Percentiles rank a stretch among this genome's conserved stretches.
Conservation (phyloP, 2,797 vertebrate species). For the Austrolebias charrua region DNA sequence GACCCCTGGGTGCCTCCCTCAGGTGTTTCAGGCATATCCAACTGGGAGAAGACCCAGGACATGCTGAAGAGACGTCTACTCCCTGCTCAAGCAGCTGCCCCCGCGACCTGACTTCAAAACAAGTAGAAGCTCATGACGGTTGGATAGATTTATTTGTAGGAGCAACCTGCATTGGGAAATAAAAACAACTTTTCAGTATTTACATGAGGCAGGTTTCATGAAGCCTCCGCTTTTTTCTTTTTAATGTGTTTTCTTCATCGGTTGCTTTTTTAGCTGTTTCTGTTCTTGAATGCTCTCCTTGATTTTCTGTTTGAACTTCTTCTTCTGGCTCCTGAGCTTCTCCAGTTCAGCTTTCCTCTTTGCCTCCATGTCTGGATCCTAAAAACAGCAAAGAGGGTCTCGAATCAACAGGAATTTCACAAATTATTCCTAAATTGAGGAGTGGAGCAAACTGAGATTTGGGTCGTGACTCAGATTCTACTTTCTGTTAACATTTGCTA, state of each 20-base stretch:
- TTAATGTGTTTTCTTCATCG: slow-evolving; percentile 59
- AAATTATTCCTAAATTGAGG: neutral
- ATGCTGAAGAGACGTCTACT: no score
- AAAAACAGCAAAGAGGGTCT: slow-evolving; percentile 9
- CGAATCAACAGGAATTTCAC: no score
- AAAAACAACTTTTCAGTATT: no score
- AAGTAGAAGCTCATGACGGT: no score
- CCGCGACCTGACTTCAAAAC: no score
- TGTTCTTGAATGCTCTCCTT: slow-evolving; percentile 74
- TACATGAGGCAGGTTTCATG: slow-evolving; percentile 38
- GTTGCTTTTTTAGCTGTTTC: slow-evolving; percentile 61
- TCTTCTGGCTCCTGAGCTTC: slow-evolving; percentile 85
- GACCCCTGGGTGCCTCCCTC: no score
- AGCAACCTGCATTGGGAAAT: slow-evolving; percentile 6
- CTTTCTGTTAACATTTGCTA: neutral
- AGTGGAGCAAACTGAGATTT: neutral
- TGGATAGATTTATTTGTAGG: neutral
- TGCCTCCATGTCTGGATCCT: slow-evolving; percentile 93
- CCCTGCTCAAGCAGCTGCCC: no score
- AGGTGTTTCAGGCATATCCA: no score
- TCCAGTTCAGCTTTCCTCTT: slow-evolving; percentile 88
- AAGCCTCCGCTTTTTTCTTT: slow-evolving; percentile 29
- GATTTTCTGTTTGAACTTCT: slow-evolving; percentile 80
- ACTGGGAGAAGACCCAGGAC: no score
- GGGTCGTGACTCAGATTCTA: neutral